Evolutionary conservation across 1,140 invertebrate genomes (phyloP).

Genomic region (Glossosoma conforme): DNA sequence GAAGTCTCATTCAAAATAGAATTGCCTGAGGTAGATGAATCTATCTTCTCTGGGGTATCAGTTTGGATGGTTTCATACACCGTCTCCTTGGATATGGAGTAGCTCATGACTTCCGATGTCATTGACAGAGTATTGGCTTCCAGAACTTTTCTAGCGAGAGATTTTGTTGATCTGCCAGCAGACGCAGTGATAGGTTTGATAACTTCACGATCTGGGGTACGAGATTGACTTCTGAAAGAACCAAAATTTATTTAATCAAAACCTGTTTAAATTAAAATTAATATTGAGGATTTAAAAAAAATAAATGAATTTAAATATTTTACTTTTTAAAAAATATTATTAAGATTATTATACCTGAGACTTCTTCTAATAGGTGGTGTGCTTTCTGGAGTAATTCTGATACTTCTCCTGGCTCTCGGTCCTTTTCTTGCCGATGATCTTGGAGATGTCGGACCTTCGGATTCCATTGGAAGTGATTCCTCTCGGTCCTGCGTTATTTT

Average conservation of each 20-base stretch:
- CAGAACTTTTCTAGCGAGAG: constrained; percentile 41
- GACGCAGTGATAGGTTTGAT: constrained; percentile 19
- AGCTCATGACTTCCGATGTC: constrained; percentile 15
- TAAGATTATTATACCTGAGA: no score
- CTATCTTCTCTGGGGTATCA: no score
- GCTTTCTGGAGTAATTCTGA: constrained; percentile 10
- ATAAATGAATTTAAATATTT: neutral
- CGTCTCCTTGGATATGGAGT: no score
- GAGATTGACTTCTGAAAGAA: constrained; percentile 36
- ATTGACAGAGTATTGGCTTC: constrained; percentile 43
- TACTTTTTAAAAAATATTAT: constrained; percentile 1
- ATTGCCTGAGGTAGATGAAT: no score
- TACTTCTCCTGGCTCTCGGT: constrained; percentile 9
- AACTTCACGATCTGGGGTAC: constrained; percentile 35
- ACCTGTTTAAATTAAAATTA: neutral
- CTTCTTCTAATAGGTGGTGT: constrained; percentile 6
- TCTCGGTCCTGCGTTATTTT: no score
- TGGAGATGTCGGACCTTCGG: no score
- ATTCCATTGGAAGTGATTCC: no score
- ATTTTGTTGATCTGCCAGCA: constrained; percentile 38
- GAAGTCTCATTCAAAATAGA: no score
- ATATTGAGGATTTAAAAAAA: neutral
- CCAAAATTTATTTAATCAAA: constrained; percentile 8
- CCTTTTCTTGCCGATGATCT: no score
- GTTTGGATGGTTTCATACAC: no score